Conservation (phyloP, 2,888 invertebrate genomes). For the Troilus luridus region DNA sequence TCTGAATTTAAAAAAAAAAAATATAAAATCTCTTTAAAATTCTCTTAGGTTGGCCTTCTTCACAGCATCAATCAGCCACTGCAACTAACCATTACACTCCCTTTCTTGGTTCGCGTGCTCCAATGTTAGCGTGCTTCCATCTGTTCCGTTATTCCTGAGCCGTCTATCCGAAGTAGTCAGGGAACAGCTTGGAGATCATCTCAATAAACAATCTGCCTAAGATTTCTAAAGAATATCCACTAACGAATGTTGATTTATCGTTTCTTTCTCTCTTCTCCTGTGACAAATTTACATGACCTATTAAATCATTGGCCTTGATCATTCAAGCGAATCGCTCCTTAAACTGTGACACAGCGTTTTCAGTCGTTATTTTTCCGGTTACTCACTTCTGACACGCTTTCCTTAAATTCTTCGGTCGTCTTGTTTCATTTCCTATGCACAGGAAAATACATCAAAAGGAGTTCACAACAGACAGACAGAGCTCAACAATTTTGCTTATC, state of each 20-base stretch:
- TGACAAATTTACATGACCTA: not conserved
- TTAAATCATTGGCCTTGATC: conserved; percentile 7
- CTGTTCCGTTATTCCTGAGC: not conserved
- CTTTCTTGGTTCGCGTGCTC: not conserved
- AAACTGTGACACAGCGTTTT: not conserved
- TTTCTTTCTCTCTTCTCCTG: not conserved
- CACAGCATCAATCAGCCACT: not conserved
- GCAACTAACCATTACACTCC: not conserved
- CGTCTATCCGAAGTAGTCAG: not conserved
- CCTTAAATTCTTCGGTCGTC: not conserved
- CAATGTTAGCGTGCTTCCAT: not conserved
- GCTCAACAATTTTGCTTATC: too few species aligned
- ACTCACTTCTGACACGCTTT: not conserved
- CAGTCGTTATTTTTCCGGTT: not conserved
- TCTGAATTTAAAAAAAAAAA: too few species aligned
- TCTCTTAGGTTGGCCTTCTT: not conserved
- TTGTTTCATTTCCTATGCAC: not conserved
- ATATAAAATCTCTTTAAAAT: not conserved
- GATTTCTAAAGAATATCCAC: not conserved
- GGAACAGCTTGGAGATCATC: not conserved
- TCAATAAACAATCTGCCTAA: not conserved
- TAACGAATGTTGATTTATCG: not conserved
- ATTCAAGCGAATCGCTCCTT: not conserved
- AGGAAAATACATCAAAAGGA: too few species aligned
- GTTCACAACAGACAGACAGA: too few species aligned